Base-by-base conservation (phyloP, 2,113 vertebrate genomes). In the Sebastes fasciatus region DNA sequence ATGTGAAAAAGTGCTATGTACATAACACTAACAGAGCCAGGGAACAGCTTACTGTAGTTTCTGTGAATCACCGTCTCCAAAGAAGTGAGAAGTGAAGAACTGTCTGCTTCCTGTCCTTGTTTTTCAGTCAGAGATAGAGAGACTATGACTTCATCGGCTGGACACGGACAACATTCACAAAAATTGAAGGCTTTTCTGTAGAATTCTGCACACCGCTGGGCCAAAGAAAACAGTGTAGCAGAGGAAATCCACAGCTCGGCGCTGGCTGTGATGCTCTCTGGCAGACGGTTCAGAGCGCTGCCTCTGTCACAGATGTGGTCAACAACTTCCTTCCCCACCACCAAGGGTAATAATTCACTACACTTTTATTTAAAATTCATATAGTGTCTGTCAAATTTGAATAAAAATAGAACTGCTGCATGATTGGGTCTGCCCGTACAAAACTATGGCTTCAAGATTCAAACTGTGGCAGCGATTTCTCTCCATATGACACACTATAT, bases 251-350 rank as follows among this genome's bases (percentile, higher is more conserved):
- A 84, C 51, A 66, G 80, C 43, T 60, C 11, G 13, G 46, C 40
- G 66, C 70, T 42, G 82, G 61, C 63, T 48, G 63, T 6, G 26
- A 42, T 61, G 54, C 51, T 86, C 42, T 63, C 21, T 16, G 2
- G 63, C 26, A 68, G 65, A 67, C 14, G 61, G 21, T 48, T 66
- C 54, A 8, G 5, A 69, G 13, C 34, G 34, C 42, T 11, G 40
- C 72, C 55, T 82, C 71, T 75, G 76, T 85, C 75, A 76, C 49
- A 52, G 69, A 74, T 71, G 66, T 76, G 71, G 72, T 78, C 82
- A 84, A 87, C 82, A 63, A 79, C 87, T 88, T 91, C 83, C 85
- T 84, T 86, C 77, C 81, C 4, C 2, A 17, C 17, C 51, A 78
- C 58, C 58, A 61, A 9, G 17, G 68, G 43, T 17, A 68, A 75